phyloP scores from a whole-genome alignment of 2,888 invertebrate species.

The Azorinus chamasolen region DNA sequence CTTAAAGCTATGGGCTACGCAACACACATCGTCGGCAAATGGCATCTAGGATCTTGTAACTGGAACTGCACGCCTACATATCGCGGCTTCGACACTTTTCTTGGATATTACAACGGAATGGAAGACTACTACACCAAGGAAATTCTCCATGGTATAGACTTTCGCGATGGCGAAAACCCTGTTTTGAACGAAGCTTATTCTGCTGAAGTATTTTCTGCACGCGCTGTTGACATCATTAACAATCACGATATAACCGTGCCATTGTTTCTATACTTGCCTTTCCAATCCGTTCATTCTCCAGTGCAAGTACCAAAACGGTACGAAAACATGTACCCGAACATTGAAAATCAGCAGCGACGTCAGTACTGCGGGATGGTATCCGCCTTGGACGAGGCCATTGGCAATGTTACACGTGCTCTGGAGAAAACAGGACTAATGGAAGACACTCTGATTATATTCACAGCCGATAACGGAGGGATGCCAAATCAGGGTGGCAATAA shows the following conservation, averaged over 20 bases:
- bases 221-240: constrained; percentile 71
- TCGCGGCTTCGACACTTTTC: constrained; percentile 87
- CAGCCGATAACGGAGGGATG: constrained; percentile 82
- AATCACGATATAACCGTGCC: constrained; percentile 71
- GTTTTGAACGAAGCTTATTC: constrained; percentile 33
- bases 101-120: constrained; percentile 86
- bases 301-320: constrained; percentile 70
- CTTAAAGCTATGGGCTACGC: constrained; percentile 77
- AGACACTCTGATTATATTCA: constrained; percentile 88
- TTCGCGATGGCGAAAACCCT: constrained; percentile 31
- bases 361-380: constrained; percentile 89
- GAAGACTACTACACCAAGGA: constrained; percentile 83
- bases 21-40: constrained; percentile 84
- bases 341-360: constrained; percentile 56
- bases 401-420: constrained; percentile 91
- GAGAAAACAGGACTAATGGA: constrained; percentile 90
- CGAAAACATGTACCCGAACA: constrained; percentile 66
- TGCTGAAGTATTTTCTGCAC: constrained; percentile 51
- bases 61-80: constrained; percentile 86
- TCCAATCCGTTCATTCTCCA: constrained; percentile 70
- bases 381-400: constrained; percentile 94
- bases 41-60: constrained; percentile 87
- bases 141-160: constrained; percentile 34
- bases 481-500: constrained; percentile 85
- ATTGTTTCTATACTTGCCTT: constrained; percentile 76